Evolutionary conservation across 1,140 invertebrate genomes (phyloP).

Genomic region (Trissolcus basalis): DNA sequence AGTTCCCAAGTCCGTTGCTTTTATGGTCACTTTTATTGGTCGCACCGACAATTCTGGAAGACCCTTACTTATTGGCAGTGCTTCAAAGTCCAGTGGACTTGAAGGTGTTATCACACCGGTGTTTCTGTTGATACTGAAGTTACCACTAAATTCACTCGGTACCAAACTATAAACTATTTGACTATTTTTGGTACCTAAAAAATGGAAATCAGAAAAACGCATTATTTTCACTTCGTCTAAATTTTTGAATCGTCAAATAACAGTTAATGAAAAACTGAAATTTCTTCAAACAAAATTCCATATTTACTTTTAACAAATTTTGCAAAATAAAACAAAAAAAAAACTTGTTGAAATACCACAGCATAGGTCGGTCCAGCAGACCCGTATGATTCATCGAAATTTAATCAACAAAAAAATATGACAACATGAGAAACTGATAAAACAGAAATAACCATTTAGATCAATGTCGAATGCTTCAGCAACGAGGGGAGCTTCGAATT

Average conservation of each 20-base stretch:
- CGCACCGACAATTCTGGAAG: conserved; percentile 78
- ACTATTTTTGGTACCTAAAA: conserved; percentile 87
- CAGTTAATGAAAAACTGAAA: too few species aligned
- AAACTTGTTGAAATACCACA: too few species aligned
- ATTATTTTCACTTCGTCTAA: not conserved
- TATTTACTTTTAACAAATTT: too few species aligned
- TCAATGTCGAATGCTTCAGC: conserved; percentile 91
- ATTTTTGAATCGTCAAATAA: too few species aligned
- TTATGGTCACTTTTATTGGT: conserved; percentile 84
- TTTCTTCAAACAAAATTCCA: too few species aligned
- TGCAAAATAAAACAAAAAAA: too few species aligned
- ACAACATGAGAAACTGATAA: not conserved
- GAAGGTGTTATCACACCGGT: conserved; percentile 83
- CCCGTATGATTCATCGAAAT: too few species aligned
- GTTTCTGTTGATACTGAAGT: conserved; percentile 88
- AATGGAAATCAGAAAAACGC: not conserved
- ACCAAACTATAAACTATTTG: conserved; percentile 89
- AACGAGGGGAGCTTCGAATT: conserved; percentile 86
- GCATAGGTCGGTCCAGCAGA: too few species aligned
- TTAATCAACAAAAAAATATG: too few species aligned
- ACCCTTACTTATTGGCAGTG: conserved; percentile 78
- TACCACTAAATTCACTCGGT: conserved; percentile 82
- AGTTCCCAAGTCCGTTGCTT: conserved; percentile 87
- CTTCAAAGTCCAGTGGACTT: conserved; percentile 87
- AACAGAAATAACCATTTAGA: conserved; percentile 81